phyloP scores from a whole-genome alignment of 2,797 vertebrate genomes.

The Falco rusticolus region DNA sequence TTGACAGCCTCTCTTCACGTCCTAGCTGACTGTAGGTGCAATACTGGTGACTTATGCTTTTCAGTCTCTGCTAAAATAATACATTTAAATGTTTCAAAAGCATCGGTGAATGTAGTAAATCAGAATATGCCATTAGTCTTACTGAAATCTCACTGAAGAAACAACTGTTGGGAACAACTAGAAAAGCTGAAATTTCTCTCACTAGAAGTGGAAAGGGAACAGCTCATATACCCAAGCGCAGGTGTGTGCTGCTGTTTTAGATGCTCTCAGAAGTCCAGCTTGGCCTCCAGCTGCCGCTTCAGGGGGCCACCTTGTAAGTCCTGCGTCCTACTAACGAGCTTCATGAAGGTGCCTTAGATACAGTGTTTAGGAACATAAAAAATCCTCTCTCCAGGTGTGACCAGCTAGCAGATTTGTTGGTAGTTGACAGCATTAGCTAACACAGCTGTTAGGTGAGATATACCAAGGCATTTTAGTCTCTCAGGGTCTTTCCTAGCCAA shows the following conservation, averaged over 20 bases:
- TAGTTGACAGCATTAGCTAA: not conserved
- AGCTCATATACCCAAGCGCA: not conserved
- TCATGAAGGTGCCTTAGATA: not conserved
- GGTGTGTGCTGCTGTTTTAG: not conserved
- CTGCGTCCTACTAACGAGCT: not conserved
- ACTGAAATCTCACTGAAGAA: not conserved
- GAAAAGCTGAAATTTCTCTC: not conserved
- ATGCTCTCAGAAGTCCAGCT: not conserved
- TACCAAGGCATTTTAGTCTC: not conserved
- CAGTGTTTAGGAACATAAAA: not conserved
- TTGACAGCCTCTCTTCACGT: not conserved
- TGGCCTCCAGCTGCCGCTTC: not conserved
- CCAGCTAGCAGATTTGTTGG: not conserved
- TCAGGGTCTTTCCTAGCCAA: not conserved
- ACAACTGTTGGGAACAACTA: not conserved
- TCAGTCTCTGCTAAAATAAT: not conserved
- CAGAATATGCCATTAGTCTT: not conserved
- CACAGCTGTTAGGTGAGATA: constrained; percentile 17
- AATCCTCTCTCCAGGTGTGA: not conserved
- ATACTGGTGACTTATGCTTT: not conserved
- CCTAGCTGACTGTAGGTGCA: not conserved
- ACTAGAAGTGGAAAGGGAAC: not conserved
- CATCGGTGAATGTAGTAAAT: not conserved
- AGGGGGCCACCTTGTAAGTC: not conserved
- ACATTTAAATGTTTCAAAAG: not conserved